Base-by-base conservation (phyloP, 1,140 invertebrate species). In the Nylanderia fulva region DNA sequence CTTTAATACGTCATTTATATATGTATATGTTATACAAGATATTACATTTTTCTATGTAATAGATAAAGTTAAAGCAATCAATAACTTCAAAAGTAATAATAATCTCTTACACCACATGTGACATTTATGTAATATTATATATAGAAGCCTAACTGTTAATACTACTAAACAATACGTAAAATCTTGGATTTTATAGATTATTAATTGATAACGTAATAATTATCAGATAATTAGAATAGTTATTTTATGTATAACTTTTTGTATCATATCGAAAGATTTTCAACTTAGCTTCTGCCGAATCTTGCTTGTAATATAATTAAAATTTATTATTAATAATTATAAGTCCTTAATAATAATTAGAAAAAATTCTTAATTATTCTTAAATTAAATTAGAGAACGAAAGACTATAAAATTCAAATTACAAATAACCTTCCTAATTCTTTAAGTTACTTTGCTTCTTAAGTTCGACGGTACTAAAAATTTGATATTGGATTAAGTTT, bases 401-500 rank as follows among this genome's bases (percentile, higher is more conserved):
- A 64, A 42, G 18, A 24, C 18, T 0, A 11, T 5, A n/a, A 9
- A 21, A 39, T 39, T 66, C 3, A 66, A 66, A 77, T 77, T 77
- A 77, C 21, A 66, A 33, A 33, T 15, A 13, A n/a, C n/a, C n/a
- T 27, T 66, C 11, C 2, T 11, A 3, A 9, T 11, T 60, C 42
- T 4, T 52, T 66, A 29, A 77, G 24, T 75, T 77, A 2, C 13
- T 61, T 7, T 5, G n/a, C 61, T 9, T 64, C 7, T 36, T 76
- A 33, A 13, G 24, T 63, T 60, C 24, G 9, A 29, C 9, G 2
- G 2, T 39, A 56, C 68, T 48, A 48, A 72, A 60, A 82, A 72
- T 77, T 77, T 77, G 15, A 82, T 71, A 82, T 82, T 72, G 8
- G 33, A 82, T 82, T 71, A 72, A 82, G 48, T 54, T 52, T 71